Evolutionary conservation across 2,888 invertebrate genomes (phyloP), one percentile per base, ranked within the genome.

Genomic region (Lithosia quadra): DNA sequence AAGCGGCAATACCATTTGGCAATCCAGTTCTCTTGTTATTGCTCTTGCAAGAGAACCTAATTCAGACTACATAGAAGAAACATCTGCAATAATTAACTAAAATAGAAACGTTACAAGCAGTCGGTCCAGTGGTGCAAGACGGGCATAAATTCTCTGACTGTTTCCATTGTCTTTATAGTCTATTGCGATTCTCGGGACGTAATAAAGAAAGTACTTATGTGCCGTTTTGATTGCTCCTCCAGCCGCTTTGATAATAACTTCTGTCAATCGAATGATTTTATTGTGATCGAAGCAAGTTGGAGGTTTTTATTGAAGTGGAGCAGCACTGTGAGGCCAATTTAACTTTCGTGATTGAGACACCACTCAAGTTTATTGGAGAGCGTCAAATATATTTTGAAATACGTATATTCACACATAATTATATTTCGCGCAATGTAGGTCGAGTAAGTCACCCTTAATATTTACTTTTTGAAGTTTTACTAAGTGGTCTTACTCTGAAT

Each of bases 331-430:
- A 67, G 55, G 68, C 65, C 79, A 74, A 76, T 76, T 71, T 72
- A 71, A 74, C 76, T 76, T 79, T 72, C 76, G 65, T 71, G 66
- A 74, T 78, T 74, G 72, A 57, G 74, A 69, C 57, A 69, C 66
- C 68, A 65, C 67, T 72, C 58, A 28, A 60, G 59, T 67, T 68
- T 63, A 71, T 74, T 71, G 66, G 57, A 68, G 39, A 65, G 43
- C 65, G 58, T 33, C 33, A 11, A n/a, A 60, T 28, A 57, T 34
- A 10, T 57, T 13, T 53, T 67, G 56, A 60, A 66, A 63, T 34
- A 64, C 39, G 43, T 43, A 36, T 13, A 66, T 64, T 76, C 49
- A 10, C 21, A 28, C 57, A 2, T n/a, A 53, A n/a, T 21, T 21
- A 28, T 13, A 33, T 39, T 34, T 56, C 13, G 22, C 7, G 21